Evolutionary conservation across 2,797 vertebrate genomes (phyloP).

Genomic region (Ptychadena robeensis): DNA sequence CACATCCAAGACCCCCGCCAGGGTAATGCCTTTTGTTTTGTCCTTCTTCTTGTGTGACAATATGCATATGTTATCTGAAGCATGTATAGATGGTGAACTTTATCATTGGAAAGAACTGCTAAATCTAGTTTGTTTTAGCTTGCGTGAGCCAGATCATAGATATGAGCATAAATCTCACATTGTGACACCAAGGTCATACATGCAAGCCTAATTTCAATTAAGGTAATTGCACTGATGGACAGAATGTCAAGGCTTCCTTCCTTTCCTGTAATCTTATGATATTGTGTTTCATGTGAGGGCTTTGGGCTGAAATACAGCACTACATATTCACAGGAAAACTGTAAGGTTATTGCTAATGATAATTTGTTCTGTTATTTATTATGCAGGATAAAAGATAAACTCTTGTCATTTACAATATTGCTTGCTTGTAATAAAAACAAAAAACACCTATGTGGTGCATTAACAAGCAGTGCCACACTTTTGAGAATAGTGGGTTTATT

Average conservation of each 20-base stretch:
- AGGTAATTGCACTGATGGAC: slow-evolving; percentile 30
- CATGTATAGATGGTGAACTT: slow-evolving; percentile 13
- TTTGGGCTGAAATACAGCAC: neutral
- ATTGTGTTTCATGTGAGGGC: slow-evolving; percentile 46
- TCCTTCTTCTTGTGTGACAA: neutral
- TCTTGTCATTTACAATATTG: slow-evolving; percentile 37
- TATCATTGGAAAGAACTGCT: neutral
- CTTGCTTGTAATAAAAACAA: neutral
- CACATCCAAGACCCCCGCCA: slow-evolving; percentile 76
- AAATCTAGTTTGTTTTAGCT: neutral
- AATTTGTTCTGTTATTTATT: slow-evolving; percentile 10
- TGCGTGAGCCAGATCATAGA: neutral
- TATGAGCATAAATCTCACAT: neutral
- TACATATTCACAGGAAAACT: slow-evolving; percentile 39
- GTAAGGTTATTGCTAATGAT: slow-evolving; percentile 28
- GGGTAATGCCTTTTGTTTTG: slow-evolving; percentile 72
- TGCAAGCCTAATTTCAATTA: slow-evolving; percentile 41
- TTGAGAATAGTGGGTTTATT: too few species aligned
- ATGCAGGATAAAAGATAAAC: neutral
- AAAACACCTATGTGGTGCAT: neutral
- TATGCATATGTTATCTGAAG: neutral
- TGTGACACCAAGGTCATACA: slow-evolving; percentile 20
- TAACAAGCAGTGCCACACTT: neutral
- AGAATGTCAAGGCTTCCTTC: slow-evolving; percentile 38
- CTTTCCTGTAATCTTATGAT: slow-evolving; percentile 8